Conservation (phyloP, 2,113 vertebrate genomes). For the Mobula hypostoma region DNA sequence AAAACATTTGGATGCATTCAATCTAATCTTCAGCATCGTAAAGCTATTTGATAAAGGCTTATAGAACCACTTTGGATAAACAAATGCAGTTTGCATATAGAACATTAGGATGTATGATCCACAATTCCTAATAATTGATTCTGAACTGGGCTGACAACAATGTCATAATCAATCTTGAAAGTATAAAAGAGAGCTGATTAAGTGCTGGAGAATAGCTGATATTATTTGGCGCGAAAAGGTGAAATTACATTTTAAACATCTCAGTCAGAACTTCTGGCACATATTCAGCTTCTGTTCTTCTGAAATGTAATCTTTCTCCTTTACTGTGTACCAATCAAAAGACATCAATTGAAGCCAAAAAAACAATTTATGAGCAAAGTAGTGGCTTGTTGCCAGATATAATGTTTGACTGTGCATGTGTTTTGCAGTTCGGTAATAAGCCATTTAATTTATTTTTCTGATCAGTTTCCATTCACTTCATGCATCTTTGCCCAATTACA, state of each 20-base stretch:
- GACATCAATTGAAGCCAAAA: neutral
- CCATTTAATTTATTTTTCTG: neutral
- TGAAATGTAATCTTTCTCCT: neutral
- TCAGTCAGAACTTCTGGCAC: slow-evolving; percentile 3
- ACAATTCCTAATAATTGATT: neutral
- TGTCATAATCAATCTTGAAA: slow-evolving; percentile 22
- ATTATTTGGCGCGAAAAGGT: neutral
- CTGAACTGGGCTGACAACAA: neutral
- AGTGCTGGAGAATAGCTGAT: neutral
- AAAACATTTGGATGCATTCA: neutral
- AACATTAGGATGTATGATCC: neutral
- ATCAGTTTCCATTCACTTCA: neutral
- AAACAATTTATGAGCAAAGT: neutral
- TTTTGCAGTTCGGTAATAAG: neutral
- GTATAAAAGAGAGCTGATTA: neutral
- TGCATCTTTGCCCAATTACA: neutral
- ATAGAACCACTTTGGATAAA: neutral
- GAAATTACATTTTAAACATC: neutral
- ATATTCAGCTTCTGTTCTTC: neutral
- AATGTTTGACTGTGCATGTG: neutral
- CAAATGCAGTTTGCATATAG: neutral
- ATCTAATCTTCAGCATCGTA: neutral
- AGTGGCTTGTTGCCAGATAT: neutral
- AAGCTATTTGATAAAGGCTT: neutral
- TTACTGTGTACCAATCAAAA: neutral